Evolutionary conservation across 2,888 invertebrate genomes (phyloP), one percentile per base, ranked within the genome.

Genomic region (Palloptera scutellata): DNA sequence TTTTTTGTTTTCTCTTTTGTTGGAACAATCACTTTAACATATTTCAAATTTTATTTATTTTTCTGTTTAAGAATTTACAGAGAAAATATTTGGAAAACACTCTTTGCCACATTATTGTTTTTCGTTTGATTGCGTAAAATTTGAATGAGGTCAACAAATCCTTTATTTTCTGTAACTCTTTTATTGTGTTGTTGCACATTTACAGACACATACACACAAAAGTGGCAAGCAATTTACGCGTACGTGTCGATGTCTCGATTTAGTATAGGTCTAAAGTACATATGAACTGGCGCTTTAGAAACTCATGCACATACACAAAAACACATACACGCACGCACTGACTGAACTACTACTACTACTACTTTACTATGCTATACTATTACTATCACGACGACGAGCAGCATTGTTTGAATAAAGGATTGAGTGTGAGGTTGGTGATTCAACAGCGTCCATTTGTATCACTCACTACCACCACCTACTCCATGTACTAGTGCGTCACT

Each of bases 191-290:
- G 10, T 48, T 48, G 48, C 48, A 48, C 48, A 10, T 45, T 10
- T 12, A 11, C 15, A 15, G 15, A 54, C 54, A 54, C 19, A 54
- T 15, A 15, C 20, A 19, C 54, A 54, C 54, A 54, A 10, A 19
- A n/a, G 51, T n/a, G 15, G 51, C 72, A 70, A 70, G 68, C 74
- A 75, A 70, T 71, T 74, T 72, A 71, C 76, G 76, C 75, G 77
- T 79, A 78, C 78, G 79, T 79, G 78, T 76, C 76, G 70, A 72
- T 74, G 70, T 13, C 73, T 70, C 79, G 77, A 75, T 76, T 78
- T 73, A 78, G 78, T 77, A 73, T 75, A 30, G 30, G 30, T 30
- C 30, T 6, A 30, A 30, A 30, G 30, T 30, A n/a, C n/a, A n/a
- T n/a, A 30, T 30, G 30, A 30, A 30, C 30, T 30, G 70, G 64